Evolutionary conservation across 2,797 vertebrate genomes (phyloP).

Genomic region (Diglossa cyanea): DNA sequence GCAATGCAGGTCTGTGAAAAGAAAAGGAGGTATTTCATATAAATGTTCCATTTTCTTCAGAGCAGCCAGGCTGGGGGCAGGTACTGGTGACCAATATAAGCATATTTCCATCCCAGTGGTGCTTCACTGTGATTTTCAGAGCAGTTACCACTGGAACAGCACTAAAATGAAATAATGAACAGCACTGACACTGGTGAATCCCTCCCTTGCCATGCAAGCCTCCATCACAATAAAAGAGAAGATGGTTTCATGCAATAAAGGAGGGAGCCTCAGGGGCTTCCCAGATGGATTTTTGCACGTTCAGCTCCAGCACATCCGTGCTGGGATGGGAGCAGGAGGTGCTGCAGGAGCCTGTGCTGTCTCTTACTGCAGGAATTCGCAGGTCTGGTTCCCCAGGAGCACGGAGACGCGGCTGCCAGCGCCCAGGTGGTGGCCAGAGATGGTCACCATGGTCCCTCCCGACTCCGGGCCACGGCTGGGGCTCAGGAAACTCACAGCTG

Average conservation of each 20-base stretch:
- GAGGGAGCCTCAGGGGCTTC: not conserved
- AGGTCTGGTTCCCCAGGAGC: slow-evolving; percentile 94
- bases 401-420: slow-evolving; percentile 90
- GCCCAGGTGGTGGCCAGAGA: slow-evolving; percentile 90
- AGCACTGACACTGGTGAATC: not conserved
- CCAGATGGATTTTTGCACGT: not conserved
- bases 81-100: not conserved
- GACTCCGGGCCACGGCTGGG: slow-evolving; percentile 93
- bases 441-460: slow-evolving; percentile 94
- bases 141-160: not conserved
- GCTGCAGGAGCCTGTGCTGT: not conserved
- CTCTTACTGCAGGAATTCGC: slow-evolving; percentile 91
- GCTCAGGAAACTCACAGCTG: slow-evolving; percentile 84
- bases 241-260: not conserved
- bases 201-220: not conserved
- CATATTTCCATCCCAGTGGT: not conserved
- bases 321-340: not conserved
- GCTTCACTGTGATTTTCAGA: not conserved
- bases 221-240: not conserved
- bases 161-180: not conserved
- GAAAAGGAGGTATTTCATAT: not conserved
- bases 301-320: not conserved
- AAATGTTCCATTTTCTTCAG: not conserved
- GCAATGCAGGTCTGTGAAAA: not conserved
- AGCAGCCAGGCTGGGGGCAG: not conserved